Conservation (phyloP, 2,113 vertebrate species). For the Cinclus mexicanus region DNA sequence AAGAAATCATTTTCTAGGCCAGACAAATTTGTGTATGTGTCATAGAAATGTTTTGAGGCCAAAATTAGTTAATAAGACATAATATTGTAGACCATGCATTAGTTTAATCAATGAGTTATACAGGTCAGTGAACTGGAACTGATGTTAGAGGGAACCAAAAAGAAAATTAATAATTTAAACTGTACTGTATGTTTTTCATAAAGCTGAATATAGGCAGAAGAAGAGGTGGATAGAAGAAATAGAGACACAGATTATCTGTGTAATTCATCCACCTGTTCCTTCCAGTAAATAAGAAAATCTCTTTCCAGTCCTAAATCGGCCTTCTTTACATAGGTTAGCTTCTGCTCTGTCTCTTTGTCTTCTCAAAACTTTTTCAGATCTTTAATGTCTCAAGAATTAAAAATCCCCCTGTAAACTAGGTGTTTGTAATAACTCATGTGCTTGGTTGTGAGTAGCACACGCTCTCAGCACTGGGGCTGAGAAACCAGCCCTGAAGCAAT, state of each 20-base stretch:
- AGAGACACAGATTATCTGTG: conserved; percentile 48
- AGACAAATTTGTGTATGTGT: conserved; percentile 31
- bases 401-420: neutral
- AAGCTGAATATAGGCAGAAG: conserved; percentile 59
- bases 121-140: conserved; percentile 67
- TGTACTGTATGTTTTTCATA: conserved; percentile 30
- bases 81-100: conserved; percentile 56
- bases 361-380: conserved; percentile 31
- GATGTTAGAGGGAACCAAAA: conserved; percentile 46
- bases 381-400: neutral
- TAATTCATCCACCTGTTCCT: conserved; percentile 63
- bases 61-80: conserved; percentile 71
- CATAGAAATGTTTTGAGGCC: conserved; percentile 60
- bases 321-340: conserved; percentile 1
- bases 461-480: neutral
- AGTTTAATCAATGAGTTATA: conserved; percentile 65
- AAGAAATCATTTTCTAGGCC: neutral
- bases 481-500: neutral
- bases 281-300: conserved; percentile 65
- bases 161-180: conserved; percentile 70
- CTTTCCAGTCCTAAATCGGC: conserved; percentile 55
- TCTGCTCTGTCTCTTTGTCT: conserved; percentile 37
- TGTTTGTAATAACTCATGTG: neutral
- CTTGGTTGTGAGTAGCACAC: neutral
- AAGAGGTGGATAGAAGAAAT: conserved; percentile 20